Conservation (phyloP, 2,113 vertebrate species). For the Aegithalos caudatus region DNA sequence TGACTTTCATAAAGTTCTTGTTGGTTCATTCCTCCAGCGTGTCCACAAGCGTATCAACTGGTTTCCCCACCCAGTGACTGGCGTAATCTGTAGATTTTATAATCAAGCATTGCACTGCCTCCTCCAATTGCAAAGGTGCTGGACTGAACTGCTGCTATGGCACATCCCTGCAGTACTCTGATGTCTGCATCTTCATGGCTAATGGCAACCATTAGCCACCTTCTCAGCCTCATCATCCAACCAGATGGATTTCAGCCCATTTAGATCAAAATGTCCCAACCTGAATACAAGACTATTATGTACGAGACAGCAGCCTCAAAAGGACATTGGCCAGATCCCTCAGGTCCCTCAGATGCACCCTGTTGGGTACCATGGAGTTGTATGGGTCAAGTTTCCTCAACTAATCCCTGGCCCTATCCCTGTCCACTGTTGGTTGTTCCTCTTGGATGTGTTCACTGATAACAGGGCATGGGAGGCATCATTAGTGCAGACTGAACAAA, state of each 20-base stretch:
- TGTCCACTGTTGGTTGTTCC: not conserved
- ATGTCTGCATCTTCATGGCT: not conserved
- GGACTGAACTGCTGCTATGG: not conserved
- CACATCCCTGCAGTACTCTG: not conserved
- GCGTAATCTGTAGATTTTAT: not conserved
- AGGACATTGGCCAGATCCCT: not conserved
- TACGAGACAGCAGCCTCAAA: not conserved
- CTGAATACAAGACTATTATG: not conserved
- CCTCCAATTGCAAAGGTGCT: not conserved
- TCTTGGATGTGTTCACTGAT: not conserved
- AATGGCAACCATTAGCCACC: not conserved
- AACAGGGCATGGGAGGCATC: not conserved
- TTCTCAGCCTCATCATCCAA: not conserved
- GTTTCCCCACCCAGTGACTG: not conserved
- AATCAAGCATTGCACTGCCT: not conserved
- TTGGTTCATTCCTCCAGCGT: not conserved
- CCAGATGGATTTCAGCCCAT: not conserved
- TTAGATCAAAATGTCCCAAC: not conserved
- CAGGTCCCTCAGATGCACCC: not conserved
- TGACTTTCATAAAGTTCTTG: not conserved
- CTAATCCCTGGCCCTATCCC: not conserved
- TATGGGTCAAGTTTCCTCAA: accelerated
- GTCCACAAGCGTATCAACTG: not conserved
- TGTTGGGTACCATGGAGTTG: not conserved
- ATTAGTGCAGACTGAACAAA: not conserved